Base-by-base conservation (phyloP, 2,113 vertebrate genomes). In the Silurus glanis region DNA sequence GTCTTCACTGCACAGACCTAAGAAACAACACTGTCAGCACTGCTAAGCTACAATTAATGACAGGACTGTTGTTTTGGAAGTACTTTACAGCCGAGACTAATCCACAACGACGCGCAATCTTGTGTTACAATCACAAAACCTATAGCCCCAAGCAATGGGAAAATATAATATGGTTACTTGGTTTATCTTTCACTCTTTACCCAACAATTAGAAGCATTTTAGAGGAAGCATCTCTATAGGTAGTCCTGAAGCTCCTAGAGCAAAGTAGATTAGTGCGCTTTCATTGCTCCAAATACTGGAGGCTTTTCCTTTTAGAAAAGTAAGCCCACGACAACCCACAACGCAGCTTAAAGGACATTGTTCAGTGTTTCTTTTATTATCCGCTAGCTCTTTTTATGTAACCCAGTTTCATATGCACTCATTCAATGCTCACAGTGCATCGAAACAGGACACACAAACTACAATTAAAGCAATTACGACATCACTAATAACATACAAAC, bases 401-500 rank as follows among this genome's bases (percentile, higher is more conserved):
- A 80, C 56, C 78, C 23, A 79, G 75, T 66, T 80, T 85, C 84
- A 85, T 79, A 23, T 19, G 56, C 74, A 8, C 78, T 61, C n/a
- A 53, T 49, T 61, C 71, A 78, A 85, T 83, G 5, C 53, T 78
- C 28, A 69, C 16, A 71, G 58, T 62, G 49, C 75, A 76, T 21
- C 45, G 19, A 80, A 86, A 79, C 21, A 80, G 69, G 59, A 74
- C 87, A 67, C 79, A 45, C 71, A 61, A 76, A 79, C 80, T 80
- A 84, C 84, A 86, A 82, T 86, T 85, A 83, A 69, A 64, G 79
- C 79, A 88, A 83, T 78, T 79, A 83, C 81, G 28, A 19, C 74
- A 58, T 72, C n/a, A 51, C 66, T 66, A 88, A 86, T 83, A 80
- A 83, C 74, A 83, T 47, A 82, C 58, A 89, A 80, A 85, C 86